Conservation (phyloP, 1,140 invertebrate genomes). For the Hesperophylax magnus region DNA sequence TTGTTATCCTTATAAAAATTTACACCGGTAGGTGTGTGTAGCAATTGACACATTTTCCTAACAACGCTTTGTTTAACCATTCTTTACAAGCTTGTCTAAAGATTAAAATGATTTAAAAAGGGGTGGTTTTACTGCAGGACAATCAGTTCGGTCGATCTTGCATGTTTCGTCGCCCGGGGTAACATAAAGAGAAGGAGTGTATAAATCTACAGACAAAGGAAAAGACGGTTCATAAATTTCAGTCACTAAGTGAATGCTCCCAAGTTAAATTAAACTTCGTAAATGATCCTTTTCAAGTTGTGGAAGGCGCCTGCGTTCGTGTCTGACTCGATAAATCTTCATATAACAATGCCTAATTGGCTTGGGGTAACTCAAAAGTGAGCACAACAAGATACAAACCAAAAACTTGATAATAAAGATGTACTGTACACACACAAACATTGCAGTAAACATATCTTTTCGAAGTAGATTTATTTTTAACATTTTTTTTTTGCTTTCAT, state of each 20-base stretch:
- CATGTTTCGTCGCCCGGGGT: neutral
- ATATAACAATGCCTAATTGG: conserved; percentile 55
- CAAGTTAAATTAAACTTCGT: conserved; percentile 56
- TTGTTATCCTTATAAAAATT: no score
- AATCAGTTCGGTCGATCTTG: neutral
- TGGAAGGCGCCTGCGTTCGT: conserved; percentile 47
- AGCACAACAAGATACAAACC: neutral
- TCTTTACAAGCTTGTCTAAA: no score
- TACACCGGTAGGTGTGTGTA: no score
- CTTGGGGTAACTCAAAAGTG: neutral
- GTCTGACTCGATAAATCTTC: conserved; percentile 53
- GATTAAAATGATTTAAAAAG: no score
- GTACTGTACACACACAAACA: no score
- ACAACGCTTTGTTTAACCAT: no score
- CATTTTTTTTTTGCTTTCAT: no score
- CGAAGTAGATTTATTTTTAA: no score
- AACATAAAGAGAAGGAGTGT: neutral
- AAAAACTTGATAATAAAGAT: neutral
- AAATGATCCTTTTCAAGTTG: conserved; percentile 57
- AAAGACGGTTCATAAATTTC: conserved; percentile 53
- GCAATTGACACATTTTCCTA: no score
- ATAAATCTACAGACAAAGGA: conserved; percentile 41
- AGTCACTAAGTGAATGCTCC: conserved; percentile 54
- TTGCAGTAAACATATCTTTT: no score
- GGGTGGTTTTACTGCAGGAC: no score